These are phyloP conservation scores for Dinocampus coccinellae DNA, from an alignment of 2,888 invertebrate species.

Conservation along the genomic window DNA sequence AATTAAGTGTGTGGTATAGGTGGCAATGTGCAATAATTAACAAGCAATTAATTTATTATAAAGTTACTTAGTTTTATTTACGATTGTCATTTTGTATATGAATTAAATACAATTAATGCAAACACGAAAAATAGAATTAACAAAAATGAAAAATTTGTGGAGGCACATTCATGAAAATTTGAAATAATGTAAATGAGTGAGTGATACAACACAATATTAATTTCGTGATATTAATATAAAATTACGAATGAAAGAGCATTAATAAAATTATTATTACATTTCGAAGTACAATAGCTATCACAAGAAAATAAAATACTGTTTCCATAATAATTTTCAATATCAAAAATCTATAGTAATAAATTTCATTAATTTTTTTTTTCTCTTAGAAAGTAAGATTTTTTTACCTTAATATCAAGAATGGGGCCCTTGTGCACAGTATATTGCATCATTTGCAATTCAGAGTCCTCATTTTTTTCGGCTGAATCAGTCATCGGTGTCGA, in stretches of 20 bases:
- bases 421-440: constrained; percentile 66
- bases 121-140: neutral
- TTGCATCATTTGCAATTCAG: constrained; percentile 50
- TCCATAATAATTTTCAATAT: neutral
- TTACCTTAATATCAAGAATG: constrained; percentile 67
- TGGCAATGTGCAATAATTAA: neutral
- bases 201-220: neutral
- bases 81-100: neutral
- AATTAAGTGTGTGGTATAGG: neutral
- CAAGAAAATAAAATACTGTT: neutral
- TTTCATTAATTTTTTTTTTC: neutral
- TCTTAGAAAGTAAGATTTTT: constrained; percentile 25
- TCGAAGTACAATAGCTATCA: neutral
- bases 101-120: neutral
- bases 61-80: constrained; percentile 5
- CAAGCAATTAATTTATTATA: neutral
- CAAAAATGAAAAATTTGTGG: neutral
- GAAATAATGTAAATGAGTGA: neutral
- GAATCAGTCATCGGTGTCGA: neutral
- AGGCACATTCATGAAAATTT: neutral
- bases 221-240: neutral
- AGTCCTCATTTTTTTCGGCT: constrained; percentile 27
- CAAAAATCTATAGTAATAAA: neutral
- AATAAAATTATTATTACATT: neutral
- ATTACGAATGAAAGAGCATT: neutral